phyloP scores from a whole-genome alignment of 2,888 invertebrate genomes.

The Leptopterna dolabrata region DNA sequence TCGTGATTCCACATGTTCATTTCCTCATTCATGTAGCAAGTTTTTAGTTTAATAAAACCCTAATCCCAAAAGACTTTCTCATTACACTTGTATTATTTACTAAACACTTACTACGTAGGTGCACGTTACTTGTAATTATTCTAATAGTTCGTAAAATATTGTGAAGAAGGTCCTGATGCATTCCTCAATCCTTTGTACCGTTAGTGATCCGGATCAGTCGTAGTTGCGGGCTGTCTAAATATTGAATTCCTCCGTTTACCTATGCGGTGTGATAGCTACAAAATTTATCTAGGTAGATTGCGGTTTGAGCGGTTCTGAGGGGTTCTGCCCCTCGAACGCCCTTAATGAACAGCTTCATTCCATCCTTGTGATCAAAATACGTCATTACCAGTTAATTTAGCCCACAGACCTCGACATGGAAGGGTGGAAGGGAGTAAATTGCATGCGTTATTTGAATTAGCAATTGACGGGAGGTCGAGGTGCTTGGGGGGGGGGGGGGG shows the following conservation, averaged over 20 bases:
- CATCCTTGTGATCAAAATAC: constrained; percentile 44
- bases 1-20: too few species aligned
- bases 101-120: too few species aligned
- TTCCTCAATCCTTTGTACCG: too few species aligned
- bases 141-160: too few species aligned
- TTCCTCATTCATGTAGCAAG: too few species aligned
- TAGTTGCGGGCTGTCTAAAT: background rate
- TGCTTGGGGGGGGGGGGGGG: background rate
- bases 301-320: constrained; percentile 1
- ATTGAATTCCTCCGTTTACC: background rate
- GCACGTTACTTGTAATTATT: too few species aligned
- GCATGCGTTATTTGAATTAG: constrained; percentile 50
- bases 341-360: constrained; percentile 42
- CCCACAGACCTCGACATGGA: background rate
- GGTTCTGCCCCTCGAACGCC: background rate
- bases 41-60: too few species aligned
- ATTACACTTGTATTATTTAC: too few species aligned
- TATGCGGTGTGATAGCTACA: background rate
- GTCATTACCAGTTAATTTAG: constrained; percentile 45
- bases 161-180: too few species aligned
- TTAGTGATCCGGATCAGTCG: too few species aligned
- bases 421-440: constrained; percentile 35
- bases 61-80: too few species aligned
- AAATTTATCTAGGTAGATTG: background rate
- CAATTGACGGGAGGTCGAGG: constrained; percentile 14